Evolutionary conservation across 2,113 vertebrate genomes (phyloP).

Genomic region (Entomyzon cyanotis): DNA sequence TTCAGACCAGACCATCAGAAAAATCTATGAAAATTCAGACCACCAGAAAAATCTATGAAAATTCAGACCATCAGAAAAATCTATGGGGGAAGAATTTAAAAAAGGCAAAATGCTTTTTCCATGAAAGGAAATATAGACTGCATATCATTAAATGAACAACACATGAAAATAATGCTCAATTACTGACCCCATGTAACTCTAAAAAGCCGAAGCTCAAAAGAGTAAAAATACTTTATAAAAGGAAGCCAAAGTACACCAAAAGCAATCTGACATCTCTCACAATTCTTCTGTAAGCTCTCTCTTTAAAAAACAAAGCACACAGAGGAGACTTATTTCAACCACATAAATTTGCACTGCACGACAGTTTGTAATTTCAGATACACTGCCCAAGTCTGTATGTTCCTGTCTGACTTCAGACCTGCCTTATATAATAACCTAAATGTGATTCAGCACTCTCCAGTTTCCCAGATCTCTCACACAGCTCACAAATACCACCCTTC

Average conservation of each 20-base stretch:
- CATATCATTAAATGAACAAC: background rate
- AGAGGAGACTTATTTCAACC: background rate
- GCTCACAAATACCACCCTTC: background rate
- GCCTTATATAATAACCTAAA: background rate
- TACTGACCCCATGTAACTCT: background rate
- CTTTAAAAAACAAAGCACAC: background rate
- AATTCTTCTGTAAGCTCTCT: background rate
- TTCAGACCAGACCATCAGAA: background rate
- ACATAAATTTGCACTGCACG: accelerated
- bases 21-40: background rate
- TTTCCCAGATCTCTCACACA: background rate
- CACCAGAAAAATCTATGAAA: background rate
- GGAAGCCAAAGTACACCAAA: background rate
- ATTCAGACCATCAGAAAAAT: background rate
- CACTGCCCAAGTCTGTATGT: background rate
- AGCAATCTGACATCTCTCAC: background rate
- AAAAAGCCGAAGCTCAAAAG: background rate
- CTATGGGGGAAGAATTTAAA: background rate
- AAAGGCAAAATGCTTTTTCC: background rate
- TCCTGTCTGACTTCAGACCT: background rate
- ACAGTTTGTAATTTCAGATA: background rate
- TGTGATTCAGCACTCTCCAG: constrained; percentile 15
- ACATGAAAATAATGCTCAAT: background rate
- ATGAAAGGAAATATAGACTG: background rate
- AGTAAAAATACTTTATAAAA: background rate